phyloP scores from a whole-genome alignment of 2,113 vertebrate genomes.

The Mystacornis crossleyi region DNA sequence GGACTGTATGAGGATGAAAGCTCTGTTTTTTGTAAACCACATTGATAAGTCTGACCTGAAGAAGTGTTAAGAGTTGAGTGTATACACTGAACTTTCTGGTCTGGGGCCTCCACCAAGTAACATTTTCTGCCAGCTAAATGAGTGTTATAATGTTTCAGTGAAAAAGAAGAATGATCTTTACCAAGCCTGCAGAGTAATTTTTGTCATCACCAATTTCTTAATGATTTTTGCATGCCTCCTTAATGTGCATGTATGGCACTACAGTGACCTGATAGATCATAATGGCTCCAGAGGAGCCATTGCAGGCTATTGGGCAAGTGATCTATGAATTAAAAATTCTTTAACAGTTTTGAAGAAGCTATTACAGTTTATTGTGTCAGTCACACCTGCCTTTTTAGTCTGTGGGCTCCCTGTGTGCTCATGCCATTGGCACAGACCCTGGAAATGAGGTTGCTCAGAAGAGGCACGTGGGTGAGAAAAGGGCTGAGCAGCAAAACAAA shows the following conservation, averaged over 20 bases:
- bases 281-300: slow-evolving; percentile 73
- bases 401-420: neutral
- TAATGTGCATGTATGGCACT: slow-evolving; percentile 59
- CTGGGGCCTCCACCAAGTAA: neutral
- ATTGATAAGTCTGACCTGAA: neutral
- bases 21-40: neutral
- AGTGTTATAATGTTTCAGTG: neutral
- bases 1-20: neutral
- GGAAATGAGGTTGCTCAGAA: neutral
- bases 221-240: slow-evolving; percentile 64
- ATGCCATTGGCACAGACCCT: neutral
- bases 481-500: neutral
- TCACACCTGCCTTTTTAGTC: slow-evolving; percentile 54
- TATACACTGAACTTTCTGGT: neutral
- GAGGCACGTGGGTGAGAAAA: neutral
- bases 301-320: slow-evolving; percentile 58
- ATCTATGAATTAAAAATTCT: slow-evolving; percentile 72
- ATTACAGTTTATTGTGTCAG: slow-evolving; percentile 34
- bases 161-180: slow-evolving; percentile 50
- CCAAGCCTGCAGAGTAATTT: slow-evolving; percentile 58
- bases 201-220: slow-evolving; percentile 71
- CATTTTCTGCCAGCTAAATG: neutral
- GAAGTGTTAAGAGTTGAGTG: neutral
- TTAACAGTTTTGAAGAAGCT: slow-evolving; percentile 55
- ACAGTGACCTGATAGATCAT: slow-evolving; percentile 47